phyloP scores from a whole-genome alignment of 2,113 vertebrate species.

The Lichenostomus cassidix region DNA sequence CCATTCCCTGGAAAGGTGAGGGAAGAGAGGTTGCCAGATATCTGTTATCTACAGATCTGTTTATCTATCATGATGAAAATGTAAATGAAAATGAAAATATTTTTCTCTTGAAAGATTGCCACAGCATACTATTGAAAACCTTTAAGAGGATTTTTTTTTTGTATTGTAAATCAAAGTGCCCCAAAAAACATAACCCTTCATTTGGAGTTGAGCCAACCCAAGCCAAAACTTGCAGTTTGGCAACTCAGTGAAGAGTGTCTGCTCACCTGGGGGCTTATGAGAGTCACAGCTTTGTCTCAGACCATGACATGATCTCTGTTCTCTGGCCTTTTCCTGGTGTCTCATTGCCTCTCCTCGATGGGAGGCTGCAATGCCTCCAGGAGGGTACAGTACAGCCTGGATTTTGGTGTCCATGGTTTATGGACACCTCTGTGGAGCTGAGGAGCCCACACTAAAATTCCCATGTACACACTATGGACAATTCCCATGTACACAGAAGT shows the following conservation, averaged over 20 bases:
- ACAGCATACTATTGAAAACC: not conserved
- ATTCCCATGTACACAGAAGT: not conserved
- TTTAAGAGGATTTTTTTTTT: not conserved
- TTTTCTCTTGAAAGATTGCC: not conserved
- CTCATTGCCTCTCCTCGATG: fast-evolving
- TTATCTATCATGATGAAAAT: not conserved
- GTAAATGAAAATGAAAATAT: not conserved
- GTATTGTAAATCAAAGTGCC: not conserved
- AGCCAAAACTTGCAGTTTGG: not conserved
- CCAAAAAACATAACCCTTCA: not conserved
- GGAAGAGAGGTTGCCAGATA: not conserved
- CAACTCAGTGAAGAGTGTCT: not conserved
- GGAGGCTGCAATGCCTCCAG: not conserved
- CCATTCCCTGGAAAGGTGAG: not conserved
- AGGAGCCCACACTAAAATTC: not conserved
- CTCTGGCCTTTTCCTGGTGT: not conserved
- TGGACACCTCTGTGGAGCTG: not conserved
- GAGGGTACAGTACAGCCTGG: not conserved
- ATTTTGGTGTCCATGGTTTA: not conserved
- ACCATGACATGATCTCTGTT: not conserved
- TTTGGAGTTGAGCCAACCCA: not conserved
- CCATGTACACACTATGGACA: not conserved
- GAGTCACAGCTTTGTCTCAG: not conserved
- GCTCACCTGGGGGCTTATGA: not conserved
- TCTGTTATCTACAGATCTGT: not conserved